Evolutionary conservation across 2,888 invertebrate species (phyloP).

Genomic region (Molorchus minor): DNA sequence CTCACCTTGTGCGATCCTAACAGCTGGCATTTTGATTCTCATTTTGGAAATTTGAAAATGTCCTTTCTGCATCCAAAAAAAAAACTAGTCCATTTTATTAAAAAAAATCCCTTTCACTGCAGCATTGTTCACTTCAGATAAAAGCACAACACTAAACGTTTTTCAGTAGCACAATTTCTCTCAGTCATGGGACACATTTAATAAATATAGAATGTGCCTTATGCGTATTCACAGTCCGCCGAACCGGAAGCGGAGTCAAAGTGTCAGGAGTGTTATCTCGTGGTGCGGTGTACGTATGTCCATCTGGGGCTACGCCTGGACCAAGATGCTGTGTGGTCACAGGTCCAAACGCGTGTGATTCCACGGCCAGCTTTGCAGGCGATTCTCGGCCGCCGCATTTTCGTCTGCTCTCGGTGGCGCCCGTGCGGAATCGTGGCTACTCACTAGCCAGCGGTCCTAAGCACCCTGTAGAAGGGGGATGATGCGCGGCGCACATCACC

Average conservation of each 20-base stretch:
- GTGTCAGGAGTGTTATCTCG: constrained; percentile 6
- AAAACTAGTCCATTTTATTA: constrained; percentile 35
- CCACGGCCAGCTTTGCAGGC: constrained; percentile 53
- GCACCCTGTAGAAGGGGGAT: constrained; percentile 62
- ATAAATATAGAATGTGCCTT: background rate
- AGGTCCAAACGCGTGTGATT: constrained; percentile 64
- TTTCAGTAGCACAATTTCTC: constrained; percentile 1
- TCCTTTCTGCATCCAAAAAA: constrained; percentile 26
- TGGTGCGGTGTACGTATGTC: constrained; percentile 17
- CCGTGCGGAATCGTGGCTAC: constrained; percentile 55
- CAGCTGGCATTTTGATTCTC: constrained; percentile 98
- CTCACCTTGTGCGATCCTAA: constrained; percentile 96
- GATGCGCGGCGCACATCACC: constrained; percentile 59
- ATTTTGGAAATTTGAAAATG: constrained; percentile 70
- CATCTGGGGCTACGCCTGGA: constrained; percentile 43
- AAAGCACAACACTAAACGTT: constrained; percentile 30
- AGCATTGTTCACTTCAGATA: constrained; percentile 28
- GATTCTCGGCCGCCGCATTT: constrained; percentile 36
- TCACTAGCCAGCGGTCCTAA: constrained; percentile 67
- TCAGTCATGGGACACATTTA: background rate
- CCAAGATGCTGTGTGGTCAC: constrained; percentile 61
- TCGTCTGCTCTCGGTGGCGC: constrained; percentile 28
- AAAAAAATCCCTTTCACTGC: constrained; percentile 36
- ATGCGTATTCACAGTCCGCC: background rate
- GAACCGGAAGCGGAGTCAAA: constrained; percentile 15